Percentiles rank a stretch among this genome's conserved stretches.
Evolutionary conservation across 2,888 invertebrate species (phyloP).

Genomic region (Tridacna crocea): DNA sequence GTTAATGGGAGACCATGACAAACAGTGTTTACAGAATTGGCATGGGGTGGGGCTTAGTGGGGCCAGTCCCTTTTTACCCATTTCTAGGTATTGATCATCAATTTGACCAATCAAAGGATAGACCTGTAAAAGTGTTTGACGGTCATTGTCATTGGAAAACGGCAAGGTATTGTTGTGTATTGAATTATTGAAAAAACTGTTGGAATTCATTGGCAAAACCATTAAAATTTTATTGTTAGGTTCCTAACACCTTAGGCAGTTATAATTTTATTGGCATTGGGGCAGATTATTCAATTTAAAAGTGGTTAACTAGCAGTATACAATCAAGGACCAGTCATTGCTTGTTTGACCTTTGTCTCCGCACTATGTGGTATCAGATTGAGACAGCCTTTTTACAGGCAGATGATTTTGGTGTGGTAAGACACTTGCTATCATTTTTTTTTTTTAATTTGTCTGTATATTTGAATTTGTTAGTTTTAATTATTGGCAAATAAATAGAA

Average conservation of each 20-base stretch:
- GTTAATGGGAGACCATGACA: no score
- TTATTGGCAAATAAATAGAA: neutral
- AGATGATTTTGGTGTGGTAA: conserved; percentile 24
- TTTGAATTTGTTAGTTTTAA: neutral
- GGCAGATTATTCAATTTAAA: neutral
- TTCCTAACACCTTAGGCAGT: conserved; percentile 6
- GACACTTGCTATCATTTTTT: neutral
- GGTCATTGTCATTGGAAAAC: neutral
- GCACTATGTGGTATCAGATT: conserved; percentile 18
- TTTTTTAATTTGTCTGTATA: neutral
- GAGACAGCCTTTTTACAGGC: conserved; percentile 17
- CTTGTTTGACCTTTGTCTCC: no score
- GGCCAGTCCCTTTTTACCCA: no score
- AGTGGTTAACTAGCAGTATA: no score
- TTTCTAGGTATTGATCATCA: no score
- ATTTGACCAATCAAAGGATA: no score
- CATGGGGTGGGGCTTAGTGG: no score
- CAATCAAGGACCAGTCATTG: no score
- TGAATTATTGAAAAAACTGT: conserved; percentile 27
- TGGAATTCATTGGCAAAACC: conserved; percentile 19
- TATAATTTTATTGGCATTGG: conserved; percentile 13
- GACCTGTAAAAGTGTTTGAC: neutral
- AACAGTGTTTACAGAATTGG: no score
- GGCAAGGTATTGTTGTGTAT: conserved; percentile 12
- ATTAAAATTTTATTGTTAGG: conserved; percentile 20